These are phyloP conservation scores for Zosterops borbonicus DNA, from an alignment of 2,113 vertebrate genomes.

Conservation along the genomic window DNA sequence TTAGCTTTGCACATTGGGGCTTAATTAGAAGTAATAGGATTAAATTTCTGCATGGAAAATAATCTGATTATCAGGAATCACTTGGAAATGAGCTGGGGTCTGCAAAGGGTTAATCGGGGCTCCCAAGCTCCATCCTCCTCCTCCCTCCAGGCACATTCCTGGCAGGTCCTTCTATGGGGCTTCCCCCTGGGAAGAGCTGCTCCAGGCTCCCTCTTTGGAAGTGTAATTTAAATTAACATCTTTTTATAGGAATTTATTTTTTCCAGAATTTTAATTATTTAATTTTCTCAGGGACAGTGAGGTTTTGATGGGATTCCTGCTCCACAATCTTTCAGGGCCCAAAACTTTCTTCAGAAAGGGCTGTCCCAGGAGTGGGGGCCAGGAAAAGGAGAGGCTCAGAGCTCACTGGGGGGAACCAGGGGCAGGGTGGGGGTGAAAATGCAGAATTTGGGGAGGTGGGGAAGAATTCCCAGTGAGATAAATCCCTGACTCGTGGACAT, in stretches of 20 bases:
- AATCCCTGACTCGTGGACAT: neutral
- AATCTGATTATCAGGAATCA: constrained; percentile 26
- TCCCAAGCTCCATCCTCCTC: neutral
- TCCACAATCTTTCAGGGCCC: neutral
- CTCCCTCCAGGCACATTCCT: neutral
- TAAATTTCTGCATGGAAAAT: neutral
- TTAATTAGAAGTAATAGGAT: constrained; percentile 52
- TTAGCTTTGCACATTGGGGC: neutral
- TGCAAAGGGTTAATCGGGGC: neutral
- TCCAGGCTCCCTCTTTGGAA: neutral
- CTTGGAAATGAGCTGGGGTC: neutral
- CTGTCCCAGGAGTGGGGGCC: neutral
- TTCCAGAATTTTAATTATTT: neutral
- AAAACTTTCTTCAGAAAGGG: neutral
- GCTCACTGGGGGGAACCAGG: neutral
- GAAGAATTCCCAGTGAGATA: neutral
- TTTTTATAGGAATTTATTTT: neutral
- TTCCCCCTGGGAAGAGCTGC: neutral
- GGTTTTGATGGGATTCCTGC: neutral
- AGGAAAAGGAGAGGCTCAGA: neutral
- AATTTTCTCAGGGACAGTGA: neutral
- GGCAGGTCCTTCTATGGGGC: neutral
- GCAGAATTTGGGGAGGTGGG: neutral
- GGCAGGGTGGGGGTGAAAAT: neutral
- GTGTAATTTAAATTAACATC: neutral